Conservation (phyloP, 2,888 invertebrate genomes). For the Pristionchus fissidentatus region DNA sequence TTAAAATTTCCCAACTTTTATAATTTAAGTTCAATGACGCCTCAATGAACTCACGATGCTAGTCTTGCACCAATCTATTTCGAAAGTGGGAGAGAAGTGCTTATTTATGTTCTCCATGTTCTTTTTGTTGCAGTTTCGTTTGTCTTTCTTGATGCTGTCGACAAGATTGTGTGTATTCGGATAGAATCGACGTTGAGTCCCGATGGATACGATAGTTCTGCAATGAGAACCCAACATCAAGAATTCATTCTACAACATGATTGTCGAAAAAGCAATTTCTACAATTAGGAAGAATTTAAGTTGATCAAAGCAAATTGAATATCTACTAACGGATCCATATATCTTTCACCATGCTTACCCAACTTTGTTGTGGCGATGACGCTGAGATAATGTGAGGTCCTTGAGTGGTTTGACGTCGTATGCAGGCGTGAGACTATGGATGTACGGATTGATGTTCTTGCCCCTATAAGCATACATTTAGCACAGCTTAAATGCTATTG, state of each 20-base stretch:
- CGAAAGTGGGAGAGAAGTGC: slow-evolving; percentile 65
- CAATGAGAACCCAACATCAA: background rate
- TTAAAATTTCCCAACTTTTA: too few relatives aligned
- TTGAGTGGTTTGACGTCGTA: slow-evolving; percentile 41
- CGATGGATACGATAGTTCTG: slow-evolving; percentile 58
- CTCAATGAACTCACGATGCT: slow-evolving; percentile 62
- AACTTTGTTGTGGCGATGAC: slow-evolving; percentile 12
- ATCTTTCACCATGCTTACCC: background rate
- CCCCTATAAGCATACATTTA: slow-evolving; percentile 65
- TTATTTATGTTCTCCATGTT: slow-evolving; percentile 45
- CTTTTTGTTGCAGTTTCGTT: slow-evolving; percentile 27
- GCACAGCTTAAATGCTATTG: too few relatives aligned
- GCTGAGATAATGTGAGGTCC: background rate
- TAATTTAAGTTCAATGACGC: too few relatives aligned
- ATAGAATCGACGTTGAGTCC: slow-evolving; percentile 61
- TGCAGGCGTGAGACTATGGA: slow-evolving; percentile 64
- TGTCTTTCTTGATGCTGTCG: slow-evolving; percentile 35
- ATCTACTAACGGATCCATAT: background rate
- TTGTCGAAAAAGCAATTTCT: background rate
- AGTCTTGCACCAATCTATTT: slow-evolving; percentile 73
- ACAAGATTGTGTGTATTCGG: slow-evolving; percentile 57
- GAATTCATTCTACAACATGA: background rate
- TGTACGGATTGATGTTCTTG: slow-evolving; percentile 71
- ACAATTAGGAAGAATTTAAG: background rate
- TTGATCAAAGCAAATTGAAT: background rate